These are phyloP conservation scores for Drosophila funebris DNA, from an alignment of 1,140 invertebrate genomes.

Conservation along the genomic window DNA sequence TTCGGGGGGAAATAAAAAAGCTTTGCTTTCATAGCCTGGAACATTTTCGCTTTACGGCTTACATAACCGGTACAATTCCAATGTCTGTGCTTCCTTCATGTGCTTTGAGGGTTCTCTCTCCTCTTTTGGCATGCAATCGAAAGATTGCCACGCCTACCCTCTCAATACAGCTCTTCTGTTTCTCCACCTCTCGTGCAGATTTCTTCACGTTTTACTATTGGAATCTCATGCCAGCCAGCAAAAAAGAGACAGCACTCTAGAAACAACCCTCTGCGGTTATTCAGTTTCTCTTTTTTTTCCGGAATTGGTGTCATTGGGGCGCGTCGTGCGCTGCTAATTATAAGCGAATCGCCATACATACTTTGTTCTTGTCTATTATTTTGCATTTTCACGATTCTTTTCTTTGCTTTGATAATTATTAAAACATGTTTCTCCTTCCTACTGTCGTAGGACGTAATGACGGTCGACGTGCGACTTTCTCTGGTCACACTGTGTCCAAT, in stretches of 20 bases:
- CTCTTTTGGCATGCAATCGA: constrained; percentile 41
- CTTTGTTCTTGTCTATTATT: constrained; percentile 34
- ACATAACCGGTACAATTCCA: constrained; percentile 72
- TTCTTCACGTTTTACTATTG: constrained; percentile 55
- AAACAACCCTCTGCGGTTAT: constrained; percentile 47
- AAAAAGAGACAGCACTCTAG: constrained; percentile 19
- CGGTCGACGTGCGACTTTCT: constrained; percentile 22
- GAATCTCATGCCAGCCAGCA: constrained; percentile 27
- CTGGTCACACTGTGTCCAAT: constrained; percentile 6
- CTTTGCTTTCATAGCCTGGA: constrained; percentile 60
- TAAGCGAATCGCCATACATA: constrained; percentile 39
- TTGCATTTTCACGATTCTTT: neutral
- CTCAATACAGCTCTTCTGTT: neutral
- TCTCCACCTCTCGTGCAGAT: constrained; percentile 34
- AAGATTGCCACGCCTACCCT: constrained; percentile 32
- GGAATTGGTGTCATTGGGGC: constrained; percentile 75
- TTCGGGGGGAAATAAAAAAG: constrained; percentile 55
- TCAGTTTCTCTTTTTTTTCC: constrained; percentile 49
- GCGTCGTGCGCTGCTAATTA: constrained; percentile 62
- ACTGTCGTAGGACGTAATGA: constrained; percentile 49
- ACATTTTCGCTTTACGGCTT: constrained; percentile 72
- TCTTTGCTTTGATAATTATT: constrained; percentile 22
- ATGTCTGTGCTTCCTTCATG: constrained; percentile 20
- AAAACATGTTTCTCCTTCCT: constrained; percentile 7
- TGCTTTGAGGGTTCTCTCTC: neutral